Evolutionary conservation across 2,797 vertebrate species (phyloP), one percentile per base, ranked within the genome.

Genomic region (Moxostoma hubbsi): DNA sequence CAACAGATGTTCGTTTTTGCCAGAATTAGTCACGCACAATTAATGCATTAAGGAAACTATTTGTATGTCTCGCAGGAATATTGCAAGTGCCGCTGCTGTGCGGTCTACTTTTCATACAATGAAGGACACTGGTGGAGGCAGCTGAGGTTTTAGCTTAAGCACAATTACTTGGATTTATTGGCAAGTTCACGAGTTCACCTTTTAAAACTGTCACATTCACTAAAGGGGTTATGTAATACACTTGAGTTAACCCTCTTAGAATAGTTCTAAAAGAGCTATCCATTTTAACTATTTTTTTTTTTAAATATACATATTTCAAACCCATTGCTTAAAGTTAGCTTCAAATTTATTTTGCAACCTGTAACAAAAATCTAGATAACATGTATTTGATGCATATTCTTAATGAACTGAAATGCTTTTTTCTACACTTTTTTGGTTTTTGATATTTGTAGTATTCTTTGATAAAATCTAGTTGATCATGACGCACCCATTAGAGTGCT

Each of bases 1-100:
- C 73, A 51, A 16, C 73, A 75, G n/a, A 55, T 43, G 59, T 18
- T 47, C 64, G 73, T 59, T 68, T 58, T 72, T 69, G 15, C 11
- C 36, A 59, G 77, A 82, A 66, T 63, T 59, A 51, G 57, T 49
- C 46, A 73, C 9, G 0, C 49, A 53, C 12, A 49, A 64, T 75
- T 54, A 75, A 75, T 75, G 50, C 61, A 16, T 55, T 13, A 49
- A 64, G 73, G 61, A 75, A 75, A 36, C 63, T 63, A 54, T 75
- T 65, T 64, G 61, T 64, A 51, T 7, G 12, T 73, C 72, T n/a
- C 50, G 12, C 10, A 54, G 50, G 61, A 46, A 64, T 18, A 54
- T 51, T 18, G 6, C 16, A 1, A 51, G 9, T 18, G 6, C 67
- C n/a, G 67, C 50, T 46, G 50, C 50, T 64, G 13, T 63, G 15